phyloP scores from a whole-genome alignment of 2,113 vertebrate species.

The Harpagus bidentatus region DNA sequence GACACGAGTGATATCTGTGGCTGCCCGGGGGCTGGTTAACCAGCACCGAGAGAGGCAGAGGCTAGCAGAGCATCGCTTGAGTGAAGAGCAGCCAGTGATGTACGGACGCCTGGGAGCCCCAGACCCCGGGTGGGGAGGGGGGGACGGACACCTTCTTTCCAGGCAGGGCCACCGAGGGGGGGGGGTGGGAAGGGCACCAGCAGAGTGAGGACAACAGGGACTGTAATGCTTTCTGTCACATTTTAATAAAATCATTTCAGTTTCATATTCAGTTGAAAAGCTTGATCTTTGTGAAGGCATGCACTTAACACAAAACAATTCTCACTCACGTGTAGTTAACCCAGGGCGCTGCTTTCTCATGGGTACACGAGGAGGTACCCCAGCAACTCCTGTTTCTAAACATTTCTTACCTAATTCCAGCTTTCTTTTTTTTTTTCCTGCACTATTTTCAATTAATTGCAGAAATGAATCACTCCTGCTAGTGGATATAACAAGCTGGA shows the following conservation, averaged over 20 bases:
- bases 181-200: rapidly evolving
- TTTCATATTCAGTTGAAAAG: neutral
- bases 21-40: neutral
- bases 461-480: neutral
- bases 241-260: neutral
- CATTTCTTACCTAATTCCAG: neutral
- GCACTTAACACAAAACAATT: neutral
- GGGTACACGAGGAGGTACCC: neutral
- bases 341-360: neutral
- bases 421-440: neutral
- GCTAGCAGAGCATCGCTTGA: neutral
- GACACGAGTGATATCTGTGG: rapidly evolving
- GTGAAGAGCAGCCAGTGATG: neutral
- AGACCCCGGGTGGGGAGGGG: neutral
- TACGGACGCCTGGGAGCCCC: neutral
- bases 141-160: neutral
- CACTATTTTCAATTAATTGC: neutral
- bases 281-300: neutral
- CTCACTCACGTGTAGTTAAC: rapidly evolving
- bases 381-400: neutral
- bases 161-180: rapidly evolving
- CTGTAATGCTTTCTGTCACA: neutral
- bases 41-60: neutral
- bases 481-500: neutral
- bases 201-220: neutral